A percentile compares a stretch with the other conserved stretches of the same genome.
phyloP scores from a whole-genome alignment of 2,888 invertebrate genomes.

The Orthosia incerta region DNA sequence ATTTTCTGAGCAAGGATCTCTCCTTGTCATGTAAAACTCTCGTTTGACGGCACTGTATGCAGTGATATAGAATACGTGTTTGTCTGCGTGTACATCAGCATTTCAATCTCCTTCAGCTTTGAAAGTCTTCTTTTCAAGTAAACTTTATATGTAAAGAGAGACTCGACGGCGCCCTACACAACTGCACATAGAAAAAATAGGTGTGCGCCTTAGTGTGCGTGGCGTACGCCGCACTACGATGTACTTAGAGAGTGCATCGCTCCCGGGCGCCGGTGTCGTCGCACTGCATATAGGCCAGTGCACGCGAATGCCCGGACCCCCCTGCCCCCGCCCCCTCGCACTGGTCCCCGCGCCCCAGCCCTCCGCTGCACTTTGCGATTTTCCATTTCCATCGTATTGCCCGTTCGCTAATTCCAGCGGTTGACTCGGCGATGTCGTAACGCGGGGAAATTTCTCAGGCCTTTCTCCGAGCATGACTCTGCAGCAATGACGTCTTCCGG shows the following conservation, averaged over 20 bases:
- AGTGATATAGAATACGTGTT: constrained; percentile 29
- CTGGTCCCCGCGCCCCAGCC: constrained; percentile 61
- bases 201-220: constrained; percentile 86
- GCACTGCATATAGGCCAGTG: constrained; percentile 91
- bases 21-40: constrained; percentile 46
- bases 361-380: constrained; percentile 86
- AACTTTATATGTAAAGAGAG: constrained; percentile 82
- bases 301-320: constrained; percentile 88
- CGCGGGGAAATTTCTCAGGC: constrained; percentile 82
- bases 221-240: constrained; percentile 84
- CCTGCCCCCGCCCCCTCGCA: constrained; percentile 59
- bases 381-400: constrained; percentile 88
- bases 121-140: constrained; percentile 84
- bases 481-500: constrained; percentile 76
- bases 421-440: constrained; percentile 82
- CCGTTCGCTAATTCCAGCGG: constrained; percentile 84
- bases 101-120: constrained; percentile 82
- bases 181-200: constrained; percentile 85
- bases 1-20: constrained; percentile 43
- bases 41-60: constrained; percentile 43
- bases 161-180: constrained; percentile 81
- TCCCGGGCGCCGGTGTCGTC: constrained; percentile 90
- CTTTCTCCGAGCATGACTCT: constrained; percentile 79
- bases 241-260: constrained; percentile 90
- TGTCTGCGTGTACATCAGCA: constrained; percentile 60